These are phyloP conservation scores for Lepidochitona cinerea DNA, from an alignment of 2,888 invertebrate species.

Conservation along the genomic window DNA sequence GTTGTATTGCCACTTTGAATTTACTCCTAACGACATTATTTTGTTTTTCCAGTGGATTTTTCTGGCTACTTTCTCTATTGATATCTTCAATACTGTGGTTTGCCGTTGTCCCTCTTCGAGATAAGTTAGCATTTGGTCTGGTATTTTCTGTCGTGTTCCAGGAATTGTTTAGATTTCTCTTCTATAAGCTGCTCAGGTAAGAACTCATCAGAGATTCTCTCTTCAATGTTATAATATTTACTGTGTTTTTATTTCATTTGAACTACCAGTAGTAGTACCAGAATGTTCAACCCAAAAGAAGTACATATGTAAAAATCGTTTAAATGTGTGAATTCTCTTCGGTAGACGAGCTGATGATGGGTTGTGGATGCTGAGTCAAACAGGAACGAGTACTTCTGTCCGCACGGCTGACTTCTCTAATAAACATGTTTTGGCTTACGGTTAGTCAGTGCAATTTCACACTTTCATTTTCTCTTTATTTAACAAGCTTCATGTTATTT, in stretches of 20 bases:
- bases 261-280: too few species aligned
- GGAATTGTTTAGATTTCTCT: constrained; percentile 81
- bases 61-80: constrained; percentile 93
- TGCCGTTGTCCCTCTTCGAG: constrained; percentile 83
- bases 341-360: constrained; percentile 88
- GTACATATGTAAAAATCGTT: not conserved
- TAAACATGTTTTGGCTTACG: constrained; percentile 92
- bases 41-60: constrained; percentile 74
- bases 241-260: not conserved
- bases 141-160: constrained; percentile 92
- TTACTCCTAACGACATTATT: too few species aligned
- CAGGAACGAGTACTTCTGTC: constrained; percentile 72
- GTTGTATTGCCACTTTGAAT: too few species aligned
- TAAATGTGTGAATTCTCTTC: not conserved
- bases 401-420: constrained; percentile 82
- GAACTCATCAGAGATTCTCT: constrained; percentile 18
- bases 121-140: constrained; percentile 86
- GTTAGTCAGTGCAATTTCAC: too few species aligned
- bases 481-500: too few species aligned
- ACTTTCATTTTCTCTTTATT: too few species aligned
- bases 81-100: constrained; percentile 93
- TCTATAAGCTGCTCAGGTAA: constrained; percentile 74
- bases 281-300: not conserved
- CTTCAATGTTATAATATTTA: not conserved
- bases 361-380: constrained; percentile 85